phyloP scores from a whole-genome alignment of 2,113 vertebrate genomes.

The Hippocampus abdominalis region DNA sequence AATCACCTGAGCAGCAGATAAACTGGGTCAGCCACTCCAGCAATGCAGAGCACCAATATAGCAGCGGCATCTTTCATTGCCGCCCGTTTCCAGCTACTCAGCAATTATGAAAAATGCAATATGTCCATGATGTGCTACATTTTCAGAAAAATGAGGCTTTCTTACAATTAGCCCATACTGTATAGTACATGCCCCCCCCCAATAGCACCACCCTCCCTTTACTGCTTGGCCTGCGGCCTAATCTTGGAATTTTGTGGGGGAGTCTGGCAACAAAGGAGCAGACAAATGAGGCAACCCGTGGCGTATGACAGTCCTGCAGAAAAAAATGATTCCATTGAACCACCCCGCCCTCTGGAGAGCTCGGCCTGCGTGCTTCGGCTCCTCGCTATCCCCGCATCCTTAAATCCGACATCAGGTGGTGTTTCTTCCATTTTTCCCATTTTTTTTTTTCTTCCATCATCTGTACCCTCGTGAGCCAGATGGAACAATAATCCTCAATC shows the following conservation, averaged over 20 bases:
- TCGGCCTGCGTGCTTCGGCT: constrained; percentile 44
- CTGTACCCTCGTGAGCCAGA: constrained; percentile 67
- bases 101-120: constrained; percentile 47
- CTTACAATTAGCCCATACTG: constrained; percentile 45
- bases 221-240: constrained; percentile 23
- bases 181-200: constrained; percentile 9
- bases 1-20: constrained; percentile 67
- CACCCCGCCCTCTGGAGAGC: constrained; percentile 44
- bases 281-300: constrained; percentile 71
- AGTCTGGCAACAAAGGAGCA: constrained; percentile 68
- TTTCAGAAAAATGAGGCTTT: constrained; percentile 43
- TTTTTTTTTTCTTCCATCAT: constrained; percentile 45
- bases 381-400: constrained; percentile 23
- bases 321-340: constrained; percentile 71
- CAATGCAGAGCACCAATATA: constrained; percentile 33
- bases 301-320: constrained; percentile 67
- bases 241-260: constrained; percentile 33
- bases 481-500: constrained; percentile 83
- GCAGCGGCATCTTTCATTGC: constrained; percentile 13
- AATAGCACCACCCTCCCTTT: not conserved
- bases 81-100: constrained; percentile 38
- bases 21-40: constrained; percentile 66
- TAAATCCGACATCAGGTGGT: not conserved
- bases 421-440: constrained; percentile 31
- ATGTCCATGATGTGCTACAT: constrained; percentile 43